Evolutionary conservation across 2,113 vertebrate species (phyloP), one percentile per base, ranked within the genome.

Genomic region (Hypocryptadius cinnamomeus): DNA sequence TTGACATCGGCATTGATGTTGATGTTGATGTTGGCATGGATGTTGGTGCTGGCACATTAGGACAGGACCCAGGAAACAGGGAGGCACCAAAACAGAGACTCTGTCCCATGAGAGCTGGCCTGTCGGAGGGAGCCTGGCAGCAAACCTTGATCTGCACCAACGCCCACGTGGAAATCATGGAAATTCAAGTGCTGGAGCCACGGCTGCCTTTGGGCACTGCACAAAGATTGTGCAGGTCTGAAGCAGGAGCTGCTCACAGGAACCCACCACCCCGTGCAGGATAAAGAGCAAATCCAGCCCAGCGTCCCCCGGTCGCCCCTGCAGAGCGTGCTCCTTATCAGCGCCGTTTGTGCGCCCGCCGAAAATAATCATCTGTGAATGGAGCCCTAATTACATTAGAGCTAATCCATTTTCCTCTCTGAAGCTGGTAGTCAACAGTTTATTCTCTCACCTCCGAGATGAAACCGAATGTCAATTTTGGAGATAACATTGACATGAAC

Each of bases 401-500:
- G 94, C 92, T 95, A 96, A 95, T 94, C 83, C 94, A 93, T 97
- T 96, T 94, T 93, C 94, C 92, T 95, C 92, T 92, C 93, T 94
- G 94, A 94, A 97, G 95, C 96, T 93, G 96, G 77, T 86, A 96
- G 93, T 97, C 97, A 97, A 93, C 97, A 98, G 96, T 79, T 96
- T 86, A 92, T 96, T 95, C 96, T 97, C 97, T 97, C 98, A 98
- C 98, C 97, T 98, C 97, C n/a, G 71, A 97, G 97, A 96, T 97
- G 97, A 98, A 97, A 93, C 95, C 87, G 73, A 90, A 94, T 94
- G 96, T 96, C 96, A 96, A 54, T 88, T 95, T 89, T 86, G 44
- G 37, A 98, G 98, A 98, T 97, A 98, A 96, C 96, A 94, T 44
- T 97, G 97, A 97, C 97, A 42, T 74, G 89, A 97, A 97, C 96